phyloP scores from a whole-genome alignment of 2,113 vertebrate species.

The Chamaea fasciata region DNA sequence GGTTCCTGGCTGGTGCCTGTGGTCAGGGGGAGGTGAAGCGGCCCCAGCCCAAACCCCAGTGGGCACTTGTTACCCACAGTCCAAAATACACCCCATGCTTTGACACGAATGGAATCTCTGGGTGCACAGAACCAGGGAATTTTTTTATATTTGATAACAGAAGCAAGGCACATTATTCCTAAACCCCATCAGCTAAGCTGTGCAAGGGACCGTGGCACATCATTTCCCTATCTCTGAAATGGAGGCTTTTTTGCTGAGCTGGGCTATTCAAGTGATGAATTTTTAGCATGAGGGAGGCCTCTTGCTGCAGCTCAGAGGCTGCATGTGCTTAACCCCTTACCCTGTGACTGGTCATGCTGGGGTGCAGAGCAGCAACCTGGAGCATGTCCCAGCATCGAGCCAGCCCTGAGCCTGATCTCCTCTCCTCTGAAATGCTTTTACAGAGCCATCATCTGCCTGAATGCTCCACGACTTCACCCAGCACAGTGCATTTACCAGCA shows the following conservation, averaged over 20 bases:
- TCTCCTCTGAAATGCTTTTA: neutral
- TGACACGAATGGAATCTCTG: neutral
- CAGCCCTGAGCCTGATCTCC: neutral
- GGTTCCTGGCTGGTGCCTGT: neutral
- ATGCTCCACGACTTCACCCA: neutral
- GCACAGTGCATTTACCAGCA: neutral
- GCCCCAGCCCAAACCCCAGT: neutral
- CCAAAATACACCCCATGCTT: neutral
- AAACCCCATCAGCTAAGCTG: neutral
- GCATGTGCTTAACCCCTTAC: neutral
- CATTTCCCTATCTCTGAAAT: neutral
- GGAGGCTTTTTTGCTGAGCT: neutral
- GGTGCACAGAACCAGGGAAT: neutral
- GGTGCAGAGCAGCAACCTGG: neutral
- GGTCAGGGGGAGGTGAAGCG: neutral
- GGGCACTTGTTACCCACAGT: neutral
- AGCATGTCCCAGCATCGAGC: neutral
- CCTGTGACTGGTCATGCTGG: neutral
- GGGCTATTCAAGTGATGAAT: neutral
- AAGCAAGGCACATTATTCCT: neutral
- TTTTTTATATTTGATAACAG: neutral
- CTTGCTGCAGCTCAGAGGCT: neutral
- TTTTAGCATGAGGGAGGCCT: neutral
- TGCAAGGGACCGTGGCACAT: neutral
- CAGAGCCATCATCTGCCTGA: neutral